phyloP scores from a whole-genome alignment of 2,797 vertebrate species.

The Anisognathus igniventris region DNA sequence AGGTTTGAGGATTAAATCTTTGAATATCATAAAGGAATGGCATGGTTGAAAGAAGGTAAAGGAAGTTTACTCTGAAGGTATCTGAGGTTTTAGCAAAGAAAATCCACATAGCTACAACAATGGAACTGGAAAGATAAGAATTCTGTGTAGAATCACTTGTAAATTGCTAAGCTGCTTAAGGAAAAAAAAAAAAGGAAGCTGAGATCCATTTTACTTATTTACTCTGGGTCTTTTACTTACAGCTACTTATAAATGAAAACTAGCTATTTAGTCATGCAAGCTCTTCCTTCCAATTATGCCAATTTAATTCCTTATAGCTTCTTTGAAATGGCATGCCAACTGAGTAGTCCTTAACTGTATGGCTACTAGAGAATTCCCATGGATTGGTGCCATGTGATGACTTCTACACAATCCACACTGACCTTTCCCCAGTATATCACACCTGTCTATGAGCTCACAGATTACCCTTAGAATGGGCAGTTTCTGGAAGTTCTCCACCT shows the following conservation, averaged over 20 bases:
- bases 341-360: neutral
- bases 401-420: neutral
- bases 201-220: neutral
- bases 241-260: neutral
- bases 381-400: neutral
- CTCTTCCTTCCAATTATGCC: neutral
- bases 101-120: neutral
- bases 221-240: neutral
- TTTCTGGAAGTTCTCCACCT: neutral
- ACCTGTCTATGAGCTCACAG: neutral
- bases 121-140: neutral
- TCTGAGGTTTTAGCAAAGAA: neutral
- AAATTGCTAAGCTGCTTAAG: neutral
- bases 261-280: neutral
- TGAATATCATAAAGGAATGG: neutral
- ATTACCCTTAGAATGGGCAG: neutral
- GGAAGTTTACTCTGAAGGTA: neutral
- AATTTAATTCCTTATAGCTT: neutral
- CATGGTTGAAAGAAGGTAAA: neutral
- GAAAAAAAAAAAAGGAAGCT: neutral
- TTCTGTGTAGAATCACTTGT: neutral
- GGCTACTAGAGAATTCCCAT: neutral
- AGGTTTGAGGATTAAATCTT: neutral
- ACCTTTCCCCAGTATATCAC: neutral
- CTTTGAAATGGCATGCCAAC: neutral